Evolutionary conservation across 2,113 vertebrate genomes (phyloP), one percentile per base, ranked within the genome.

Genomic region (Centropus bengalensis): DNA sequence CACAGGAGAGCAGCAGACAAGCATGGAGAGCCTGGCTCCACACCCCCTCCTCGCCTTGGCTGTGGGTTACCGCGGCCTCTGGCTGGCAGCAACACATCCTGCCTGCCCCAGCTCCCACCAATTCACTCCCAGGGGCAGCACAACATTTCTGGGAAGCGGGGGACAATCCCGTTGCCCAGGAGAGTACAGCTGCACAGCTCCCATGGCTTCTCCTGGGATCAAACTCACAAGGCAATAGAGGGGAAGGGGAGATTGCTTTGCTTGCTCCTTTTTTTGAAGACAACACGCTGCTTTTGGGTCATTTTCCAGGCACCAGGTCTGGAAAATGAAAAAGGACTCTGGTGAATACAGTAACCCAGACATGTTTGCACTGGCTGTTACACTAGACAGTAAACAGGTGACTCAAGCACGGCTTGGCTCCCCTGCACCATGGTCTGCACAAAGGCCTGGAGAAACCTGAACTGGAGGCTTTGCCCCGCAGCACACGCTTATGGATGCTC

Each of bases 321-420:
- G 93, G 94, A 96, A 88, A 95, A 90, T 88, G 88, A 88, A 64
- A 93, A 86, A 94, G 93, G 89, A 52, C 94, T 91, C 80, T 81
- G 93, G 63, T 94, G 93, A 94, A 71, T 94, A 93, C 79, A 94
- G 93, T 80, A 89, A 89, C 45, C 56, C 94, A 95, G 89, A 93
- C 70, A 91, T 94, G 95, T 96, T 92, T 94, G 94, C 94, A 96
- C 93, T 93, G 96, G 96, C 96, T 95, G 89, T 91, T 96, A 51
- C 93, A 80, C 96, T 94, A 95, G 96, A 94, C 91, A 94, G 89
- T 92, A 96, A 78, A 97, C 94, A 89, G 91, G 93, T 95, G 84
- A 94, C 88, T 96, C 96, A 96, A 96, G 96, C 91, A 92, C 45
- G 0, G 92, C 89, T 97, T 97, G 96, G 94, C 96, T 96, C 89